Evolutionary conservation across 2,113 vertebrate species (phyloP).

Genomic region (Lophura nycthemera): DNA sequence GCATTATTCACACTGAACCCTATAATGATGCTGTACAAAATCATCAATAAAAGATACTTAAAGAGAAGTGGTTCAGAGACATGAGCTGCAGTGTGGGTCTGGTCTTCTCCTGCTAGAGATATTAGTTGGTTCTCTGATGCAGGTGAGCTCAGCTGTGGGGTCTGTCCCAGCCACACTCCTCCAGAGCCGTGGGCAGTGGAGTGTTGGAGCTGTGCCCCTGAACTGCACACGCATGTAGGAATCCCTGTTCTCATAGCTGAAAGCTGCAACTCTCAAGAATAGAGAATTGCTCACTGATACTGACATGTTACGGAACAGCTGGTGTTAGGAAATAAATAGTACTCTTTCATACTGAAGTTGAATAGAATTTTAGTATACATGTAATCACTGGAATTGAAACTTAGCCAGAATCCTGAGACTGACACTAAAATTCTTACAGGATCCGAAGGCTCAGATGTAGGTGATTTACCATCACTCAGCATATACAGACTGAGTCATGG

Average conservation of each 20-base stretch:
- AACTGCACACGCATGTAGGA: neutral
- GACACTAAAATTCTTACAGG: neutral
- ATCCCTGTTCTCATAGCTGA: neutral
- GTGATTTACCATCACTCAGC: rapidly evolving
- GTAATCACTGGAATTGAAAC: neutral
- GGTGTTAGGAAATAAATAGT: slow-evolving; percentile 15
- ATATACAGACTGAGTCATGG: neutral
- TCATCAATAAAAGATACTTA: neutral
- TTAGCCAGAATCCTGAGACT: neutral
- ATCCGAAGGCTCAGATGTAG: neutral
- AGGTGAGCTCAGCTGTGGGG: neutral
- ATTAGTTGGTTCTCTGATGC: neutral
- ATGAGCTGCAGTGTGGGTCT: neutral
- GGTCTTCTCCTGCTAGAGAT: neutral
- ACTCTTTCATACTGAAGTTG: neutral
- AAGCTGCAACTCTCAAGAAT: neutral
- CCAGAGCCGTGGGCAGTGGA: neutral
- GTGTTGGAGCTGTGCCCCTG: neutral
- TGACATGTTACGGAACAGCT: neutral
- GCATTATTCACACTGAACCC: neutral
- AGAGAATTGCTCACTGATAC: neutral
- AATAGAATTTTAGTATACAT: neutral
- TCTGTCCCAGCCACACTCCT: neutral
- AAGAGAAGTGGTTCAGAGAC: neutral
- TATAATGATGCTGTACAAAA: neutral